Conservation (phyloP, 2,888 invertebrate genomes). For the Platycheirus rosarum region DNA sequence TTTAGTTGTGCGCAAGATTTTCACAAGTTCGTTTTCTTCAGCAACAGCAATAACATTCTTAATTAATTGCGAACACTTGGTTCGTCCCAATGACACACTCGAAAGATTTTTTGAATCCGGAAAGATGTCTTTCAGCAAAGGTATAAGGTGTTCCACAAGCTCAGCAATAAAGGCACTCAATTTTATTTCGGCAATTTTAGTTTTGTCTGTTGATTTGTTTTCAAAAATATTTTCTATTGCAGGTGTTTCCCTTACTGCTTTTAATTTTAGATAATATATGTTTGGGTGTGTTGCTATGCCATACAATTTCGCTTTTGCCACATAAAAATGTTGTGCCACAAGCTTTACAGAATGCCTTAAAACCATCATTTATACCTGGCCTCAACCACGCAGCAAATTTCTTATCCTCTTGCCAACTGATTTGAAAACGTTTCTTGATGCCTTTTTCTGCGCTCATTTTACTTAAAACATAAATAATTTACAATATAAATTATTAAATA, state of each 20-base stretch:
- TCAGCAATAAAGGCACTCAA: not conserved
- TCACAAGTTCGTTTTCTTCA: slow-evolving; percentile 14
- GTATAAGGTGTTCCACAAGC: too few relatives aligned
- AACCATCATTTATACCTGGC: not conserved
- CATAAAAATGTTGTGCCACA: not conserved
- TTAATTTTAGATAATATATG: not conserved
- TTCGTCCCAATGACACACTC: slow-evolving; percentile 6
- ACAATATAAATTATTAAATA: too few relatives aligned
- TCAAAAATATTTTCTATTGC: slow-evolving; percentile 1
- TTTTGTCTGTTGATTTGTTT: not conserved
- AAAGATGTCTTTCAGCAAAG: slow-evolving; percentile 5
- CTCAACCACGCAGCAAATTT: too few relatives aligned
- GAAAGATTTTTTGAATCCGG: slow-evolving; percentile 18
- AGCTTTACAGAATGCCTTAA: not conserved
- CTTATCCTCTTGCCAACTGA: too few relatives aligned
- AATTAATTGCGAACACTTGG: slow-evolving; percentile 14
- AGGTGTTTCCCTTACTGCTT: not conserved
- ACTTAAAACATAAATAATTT: not conserved
- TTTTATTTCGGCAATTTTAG: slow-evolving; percentile 1
- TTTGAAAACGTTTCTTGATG: not conserved
- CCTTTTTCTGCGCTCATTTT: not conserved
- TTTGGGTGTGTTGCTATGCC: not conserved
- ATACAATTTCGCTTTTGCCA: not conserved
- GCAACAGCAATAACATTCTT: slow-evolving; percentile 22
- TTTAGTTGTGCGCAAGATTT: slow-evolving; percentile 6